These are phyloP conservation scores for Pleuronectes platessa DNA, from an alignment of 2,113 vertebrate genomes.

Conservation along the genomic window DNA sequence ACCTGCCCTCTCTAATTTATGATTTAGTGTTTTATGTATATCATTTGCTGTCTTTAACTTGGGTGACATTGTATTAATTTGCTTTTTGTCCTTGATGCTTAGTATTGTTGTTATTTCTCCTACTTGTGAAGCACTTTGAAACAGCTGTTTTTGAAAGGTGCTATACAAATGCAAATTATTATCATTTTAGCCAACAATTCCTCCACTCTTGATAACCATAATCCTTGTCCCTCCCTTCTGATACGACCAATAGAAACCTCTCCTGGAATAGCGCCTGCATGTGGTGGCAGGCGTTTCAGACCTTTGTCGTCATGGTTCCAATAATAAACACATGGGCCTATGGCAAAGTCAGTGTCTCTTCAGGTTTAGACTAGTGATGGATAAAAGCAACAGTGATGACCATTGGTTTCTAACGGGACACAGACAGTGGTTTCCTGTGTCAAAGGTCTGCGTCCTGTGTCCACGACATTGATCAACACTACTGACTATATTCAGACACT, in stretches of 20 bases:
- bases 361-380: too few relatives aligned
- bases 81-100: too few relatives aligned
- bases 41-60: too few relatives aligned
- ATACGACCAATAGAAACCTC: background rate
- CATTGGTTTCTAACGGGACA: background rate
- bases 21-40: too few relatives aligned
- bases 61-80: too few relatives aligned
- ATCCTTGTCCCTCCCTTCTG: too few relatives aligned
- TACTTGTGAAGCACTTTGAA: too few relatives aligned
- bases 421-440: background rate
- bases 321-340: background rate
- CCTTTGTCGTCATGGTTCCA: background rate
- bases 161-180: too few relatives aligned
- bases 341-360: background rate
- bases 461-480: constrained; percentile 1
- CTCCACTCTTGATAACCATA: background rate
- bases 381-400: background rate
- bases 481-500: constrained; percentile 4
- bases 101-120: too few relatives aligned
- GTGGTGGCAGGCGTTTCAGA: background rate
- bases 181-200: background rate
- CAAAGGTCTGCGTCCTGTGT: background rate
- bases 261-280: too few relatives aligned
- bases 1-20: too few relatives aligned
- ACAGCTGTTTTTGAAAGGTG: too few relatives aligned